Evolutionary conservation across 2,888 invertebrate species (phyloP).

Genomic region (Pseudeuparius sepicola): DNA sequence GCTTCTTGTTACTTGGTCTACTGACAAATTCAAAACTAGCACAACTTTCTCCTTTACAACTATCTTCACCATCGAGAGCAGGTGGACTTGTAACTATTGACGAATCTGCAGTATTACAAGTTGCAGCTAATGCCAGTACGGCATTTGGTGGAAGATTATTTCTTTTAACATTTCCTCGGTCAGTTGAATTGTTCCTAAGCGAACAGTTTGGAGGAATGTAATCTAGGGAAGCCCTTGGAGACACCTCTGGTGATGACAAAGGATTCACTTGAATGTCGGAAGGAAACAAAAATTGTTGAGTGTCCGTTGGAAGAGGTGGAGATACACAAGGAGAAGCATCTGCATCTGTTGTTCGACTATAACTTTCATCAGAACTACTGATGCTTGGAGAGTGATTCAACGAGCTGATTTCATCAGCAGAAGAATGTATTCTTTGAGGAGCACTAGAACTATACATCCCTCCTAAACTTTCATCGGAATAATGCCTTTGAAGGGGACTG

Average conservation of each 20-base stretch:
- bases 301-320: slow-evolving; percentile 38
- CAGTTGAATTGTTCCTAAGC: slow-evolving; percentile 33
- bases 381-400: slow-evolving; percentile 72
- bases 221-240: slow-evolving; percentile 42
- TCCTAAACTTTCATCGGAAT: slow-evolving; percentile 57
- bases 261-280: slow-evolving; percentile 50
- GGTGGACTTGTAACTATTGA: slow-evolving; percentile 43
- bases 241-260: slow-evolving; percentile 33
- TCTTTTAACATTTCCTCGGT: slow-evolving; percentile 29
- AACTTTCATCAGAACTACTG: slow-evolving; percentile 78
- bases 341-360: slow-evolving; percentile 69
- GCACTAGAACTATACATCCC: slow-evolving; percentile 34
- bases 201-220: slow-evolving; percentile 44
- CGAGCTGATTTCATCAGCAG: slow-evolving; percentile 74
- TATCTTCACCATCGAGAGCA: slow-evolving; percentile 52
- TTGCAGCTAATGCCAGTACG: slow-evolving; percentile 42
- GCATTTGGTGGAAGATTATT: slow-evolving; percentile 47
- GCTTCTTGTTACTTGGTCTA: slow-evolving; percentile 35
- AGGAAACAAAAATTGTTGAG: slow-evolving; percentile 51
- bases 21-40: slow-evolving; percentile 53
- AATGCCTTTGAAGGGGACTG: slow-evolving; percentile 49
- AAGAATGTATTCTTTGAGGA: slow-evolving; percentile 57
- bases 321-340: slow-evolving; percentile 48
- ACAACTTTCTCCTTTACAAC: slow-evolving; percentile 52
- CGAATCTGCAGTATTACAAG: slow-evolving; percentile 41